phyloP scores from a whole-genome alignment of 2,888 invertebrate genomes.

The Phorcus lineatus region DNA sequence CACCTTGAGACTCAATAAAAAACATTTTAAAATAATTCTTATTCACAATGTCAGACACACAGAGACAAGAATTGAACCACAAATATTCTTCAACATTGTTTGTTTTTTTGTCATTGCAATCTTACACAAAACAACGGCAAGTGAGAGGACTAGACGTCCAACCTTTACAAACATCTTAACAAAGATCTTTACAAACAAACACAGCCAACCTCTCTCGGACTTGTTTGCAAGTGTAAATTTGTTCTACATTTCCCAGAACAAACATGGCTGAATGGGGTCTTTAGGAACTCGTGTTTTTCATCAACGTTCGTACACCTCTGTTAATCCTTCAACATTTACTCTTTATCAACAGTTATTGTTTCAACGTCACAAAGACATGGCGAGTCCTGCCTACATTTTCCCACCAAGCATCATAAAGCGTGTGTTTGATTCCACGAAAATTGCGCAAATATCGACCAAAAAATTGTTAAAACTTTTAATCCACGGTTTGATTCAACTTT shows the following conservation, averaged over 20 bases:
- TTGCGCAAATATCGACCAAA: too few species aligned
- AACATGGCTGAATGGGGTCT: not conserved
- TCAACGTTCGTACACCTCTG: not conserved
- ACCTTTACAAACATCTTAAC: slow-evolving; percentile 10
- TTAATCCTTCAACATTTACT: not conserved
- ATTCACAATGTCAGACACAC: not conserved
- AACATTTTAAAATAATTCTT: not conserved
- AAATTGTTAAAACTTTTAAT: too few species aligned
- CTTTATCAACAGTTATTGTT: slow-evolving; percentile 12
- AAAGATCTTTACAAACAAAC: slow-evolving; percentile 4
- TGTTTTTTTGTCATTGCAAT: not conserved
- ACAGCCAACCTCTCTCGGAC: slow-evolving; percentile 2
- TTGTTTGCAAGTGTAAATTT: slow-evolving; percentile 11
- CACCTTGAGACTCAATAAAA: not conserved
- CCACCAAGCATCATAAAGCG: too few species aligned
- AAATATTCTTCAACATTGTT: not conserved
- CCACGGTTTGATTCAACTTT: too few species aligned
- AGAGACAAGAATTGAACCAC: not conserved
- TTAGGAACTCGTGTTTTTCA: slow-evolving; percentile 10
- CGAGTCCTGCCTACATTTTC: too few species aligned
- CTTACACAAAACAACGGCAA: not conserved
- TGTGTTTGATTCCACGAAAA: too few species aligned
- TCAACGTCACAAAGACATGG: not conserved
- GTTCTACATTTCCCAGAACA: not conserved
- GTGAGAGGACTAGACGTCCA: not conserved